Conservation (phyloP, 2,888 invertebrate genomes). For the Odontothrips loti region DNA sequence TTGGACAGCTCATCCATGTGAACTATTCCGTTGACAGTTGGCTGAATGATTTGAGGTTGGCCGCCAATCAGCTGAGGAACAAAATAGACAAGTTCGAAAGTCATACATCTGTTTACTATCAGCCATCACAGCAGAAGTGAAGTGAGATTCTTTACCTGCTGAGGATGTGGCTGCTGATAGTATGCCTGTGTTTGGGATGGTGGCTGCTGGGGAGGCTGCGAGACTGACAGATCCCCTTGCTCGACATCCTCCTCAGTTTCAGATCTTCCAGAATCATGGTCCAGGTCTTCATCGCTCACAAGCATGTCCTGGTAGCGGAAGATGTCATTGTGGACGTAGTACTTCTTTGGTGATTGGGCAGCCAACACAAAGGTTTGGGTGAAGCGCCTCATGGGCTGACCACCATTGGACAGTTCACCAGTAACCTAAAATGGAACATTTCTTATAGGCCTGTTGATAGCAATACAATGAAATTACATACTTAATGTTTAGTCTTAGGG, state of each 20-base stretch:
- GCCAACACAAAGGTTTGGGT: conserved; percentile 97
- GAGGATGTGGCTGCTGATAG: neutral
- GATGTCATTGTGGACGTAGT: conserved; percentile 98
- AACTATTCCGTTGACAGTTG: conserved; percentile 20
- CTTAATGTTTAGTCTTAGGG: conserved; percentile 20
- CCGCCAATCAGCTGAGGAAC: neutral
- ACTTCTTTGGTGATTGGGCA: conserved; percentile 93
- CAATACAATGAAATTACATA: neutral
- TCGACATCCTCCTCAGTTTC: conserved; percentile 63
- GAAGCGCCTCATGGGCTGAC: conserved; percentile 94
- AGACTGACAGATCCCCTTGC: conserved; percentile 39
- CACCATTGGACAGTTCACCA: conserved; percentile 93
- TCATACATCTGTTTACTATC: neutral
- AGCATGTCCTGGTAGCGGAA: conserved; percentile 78
- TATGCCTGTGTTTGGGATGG: conserved; percentile 40
- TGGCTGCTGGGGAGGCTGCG: conserved; percentile 8
- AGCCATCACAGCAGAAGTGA: neutral
- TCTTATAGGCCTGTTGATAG: no score
- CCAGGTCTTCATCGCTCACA: conserved; percentile 60
- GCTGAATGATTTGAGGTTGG: neutral
- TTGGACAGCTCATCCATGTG: conserved; percentile 29
- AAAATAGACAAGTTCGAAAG: neutral
- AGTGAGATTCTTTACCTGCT: neutral
- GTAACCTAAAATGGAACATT: conserved; percentile 60
- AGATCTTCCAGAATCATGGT: conserved; percentile 54